Evolutionary conservation across 92 coral and sea anemone genomes (phyloP), one percentile per base, ranked within the genome.

Genomic region (Siderastrea siderea): DNA sequence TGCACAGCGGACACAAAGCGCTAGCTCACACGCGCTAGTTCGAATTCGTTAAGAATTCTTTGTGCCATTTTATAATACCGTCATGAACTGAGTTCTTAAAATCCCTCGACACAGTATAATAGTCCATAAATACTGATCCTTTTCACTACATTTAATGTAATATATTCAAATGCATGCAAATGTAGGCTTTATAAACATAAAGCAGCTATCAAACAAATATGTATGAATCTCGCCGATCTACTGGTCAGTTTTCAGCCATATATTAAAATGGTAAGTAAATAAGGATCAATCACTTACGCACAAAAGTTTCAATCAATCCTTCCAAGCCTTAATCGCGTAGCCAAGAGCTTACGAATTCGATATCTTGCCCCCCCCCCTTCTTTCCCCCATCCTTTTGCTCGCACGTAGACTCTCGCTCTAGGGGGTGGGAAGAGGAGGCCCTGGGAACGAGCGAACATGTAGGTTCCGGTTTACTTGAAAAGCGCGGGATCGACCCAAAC

Each of bases 181-280:
- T 14, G 14, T 57, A 10, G 14, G 61, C 61, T 8, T 57, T 57
- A 8, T 57, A 57, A 57, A 57, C 14, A 57, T 57, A 57, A 57
- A 57, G 61, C 14, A 57, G 61, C 61, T 57, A 62, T 62, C 19
- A 62, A 62, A 26, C 38, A 26, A 26, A 26, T 62, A 13, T 62
- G 68, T 62, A 62, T 62, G 44, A 62, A 12, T 62, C 68, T 62
- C 44, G 68, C 68, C 68, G 4, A 62, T 62, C 17, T 62, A n/a
- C 16, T 62, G 68, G 14, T 62, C 68, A 62, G 68, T 62, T 62
- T 62, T 62, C 68, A 62, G 68, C 17, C 68, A 62, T n/a, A 62
- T n/a, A 62, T 62, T 62, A 62, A 62, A 62, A 6, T 62, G 68
- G 3, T 62, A 62, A 62, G 68, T 62, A 62, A 57, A 6, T 62